Conservation (phyloP, 2,113 vertebrate genomes). For the Pogonocichla stellata region DNA sequence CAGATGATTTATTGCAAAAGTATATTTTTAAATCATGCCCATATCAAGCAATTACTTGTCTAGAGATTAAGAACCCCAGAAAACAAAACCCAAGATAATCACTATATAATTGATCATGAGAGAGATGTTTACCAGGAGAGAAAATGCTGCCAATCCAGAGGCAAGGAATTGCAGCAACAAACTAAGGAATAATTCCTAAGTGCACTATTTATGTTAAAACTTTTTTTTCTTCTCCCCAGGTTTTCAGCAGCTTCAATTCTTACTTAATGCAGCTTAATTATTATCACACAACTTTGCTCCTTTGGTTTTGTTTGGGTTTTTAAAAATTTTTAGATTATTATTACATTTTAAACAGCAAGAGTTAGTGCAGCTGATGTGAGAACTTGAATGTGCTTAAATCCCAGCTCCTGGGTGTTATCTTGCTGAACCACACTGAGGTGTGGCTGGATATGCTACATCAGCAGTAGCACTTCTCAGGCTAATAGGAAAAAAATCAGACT, state of each 20-base stretch:
- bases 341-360: background rate
- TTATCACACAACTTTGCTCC: background rate
- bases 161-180: background rate
- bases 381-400: background rate
- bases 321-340: background rate
- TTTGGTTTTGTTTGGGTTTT: background rate
- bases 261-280: background rate
- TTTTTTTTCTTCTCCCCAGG: background rate
- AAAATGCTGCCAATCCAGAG: background rate
- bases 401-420: background rate
- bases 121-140: background rate
- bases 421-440: background rate
- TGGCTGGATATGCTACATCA: background rate
- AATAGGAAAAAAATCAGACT: background rate
- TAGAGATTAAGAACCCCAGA: background rate
- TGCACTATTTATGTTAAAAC: background rate
- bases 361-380: background rate
- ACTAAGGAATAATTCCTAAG: background rate
- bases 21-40: background rate
- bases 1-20: background rate
- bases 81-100: background rate
- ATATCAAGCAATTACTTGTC: background rate
- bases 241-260: background rate
- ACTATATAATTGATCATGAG: background rate
- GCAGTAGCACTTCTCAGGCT: background rate